phyloP scores from a whole-genome alignment of 2,113 vertebrate genomes.

The Piprites chloris region DNA sequence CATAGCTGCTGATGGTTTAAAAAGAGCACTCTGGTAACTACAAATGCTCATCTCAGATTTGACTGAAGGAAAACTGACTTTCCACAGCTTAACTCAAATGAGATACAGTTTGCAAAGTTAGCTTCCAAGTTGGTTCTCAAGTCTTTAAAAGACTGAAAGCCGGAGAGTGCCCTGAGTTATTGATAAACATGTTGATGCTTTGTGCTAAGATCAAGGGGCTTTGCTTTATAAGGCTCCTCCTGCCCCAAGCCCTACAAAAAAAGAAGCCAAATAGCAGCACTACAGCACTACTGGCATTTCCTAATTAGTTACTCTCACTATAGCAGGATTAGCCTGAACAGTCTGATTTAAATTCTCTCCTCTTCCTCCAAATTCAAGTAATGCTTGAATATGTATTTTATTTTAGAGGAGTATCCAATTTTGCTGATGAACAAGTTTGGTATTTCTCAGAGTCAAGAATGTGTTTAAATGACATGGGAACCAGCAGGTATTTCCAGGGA shows the following conservation, averaged over 20 bases:
- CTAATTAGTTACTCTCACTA: not conserved
- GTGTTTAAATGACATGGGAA: not conserved
- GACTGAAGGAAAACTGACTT: not conserved
- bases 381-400: not conserved
- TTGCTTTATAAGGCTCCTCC: not conserved
- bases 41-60: not conserved
- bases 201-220: not conserved
- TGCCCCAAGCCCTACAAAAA: not conserved
- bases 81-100: not conserved
- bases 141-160: not conserved
- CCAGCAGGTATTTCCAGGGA: not conserved
- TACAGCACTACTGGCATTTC: not conserved
- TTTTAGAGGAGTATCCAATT: not conserved
- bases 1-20: not conserved
- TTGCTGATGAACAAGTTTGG: not conserved
- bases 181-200: not conserved
- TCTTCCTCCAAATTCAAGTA: not conserved
- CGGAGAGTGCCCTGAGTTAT: not conserved
- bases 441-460: not conserved
- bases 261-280: not conserved
- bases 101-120: not conserved
- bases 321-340: not conserved
- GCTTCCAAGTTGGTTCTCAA: not conserved
- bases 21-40: not conserved
- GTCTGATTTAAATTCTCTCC: not conserved